phyloP scores from a whole-genome alignment of 2,797 vertebrate genomes.

The Lagorchestes hirsutus region DNA sequence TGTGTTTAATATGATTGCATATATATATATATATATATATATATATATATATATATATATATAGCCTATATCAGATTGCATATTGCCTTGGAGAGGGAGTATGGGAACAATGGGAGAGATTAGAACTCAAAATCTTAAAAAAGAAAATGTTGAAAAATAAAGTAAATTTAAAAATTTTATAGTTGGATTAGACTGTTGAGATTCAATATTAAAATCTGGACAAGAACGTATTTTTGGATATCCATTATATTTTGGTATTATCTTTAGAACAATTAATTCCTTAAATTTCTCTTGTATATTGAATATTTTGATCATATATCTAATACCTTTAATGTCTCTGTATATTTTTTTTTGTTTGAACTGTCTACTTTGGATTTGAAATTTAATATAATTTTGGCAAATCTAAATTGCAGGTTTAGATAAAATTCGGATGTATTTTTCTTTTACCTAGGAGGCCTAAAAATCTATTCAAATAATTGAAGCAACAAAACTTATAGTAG shows the following conservation, averaged over 20 bases:
- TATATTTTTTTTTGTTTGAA: neutral
- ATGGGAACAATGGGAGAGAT: no score
- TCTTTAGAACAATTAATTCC: neutral
- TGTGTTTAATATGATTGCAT: no score
- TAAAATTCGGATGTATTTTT: constrained; percentile 53
- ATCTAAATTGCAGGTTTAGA: neutral
- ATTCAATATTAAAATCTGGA: constrained; percentile 31
- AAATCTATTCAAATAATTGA: constrained; percentile 47
- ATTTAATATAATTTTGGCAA: constrained; percentile 40
- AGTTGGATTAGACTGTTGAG: neutral
- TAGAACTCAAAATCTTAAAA: neutral
- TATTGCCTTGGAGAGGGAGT: no score
- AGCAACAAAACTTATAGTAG: neutral
- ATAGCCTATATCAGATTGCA: no score
- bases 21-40: no score
- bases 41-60: no score
- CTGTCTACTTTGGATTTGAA: neutral
- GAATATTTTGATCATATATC: neutral
- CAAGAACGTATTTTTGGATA: neutral
- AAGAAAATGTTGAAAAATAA: neutral
- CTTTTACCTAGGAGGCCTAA: constrained; percentile 18
- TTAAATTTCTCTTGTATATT: neutral
- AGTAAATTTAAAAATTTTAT: neutral
- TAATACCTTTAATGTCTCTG: neutral
- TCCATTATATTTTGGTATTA: constrained; percentile 22